Conservation (phyloP, 2,113 vertebrate species). For the Brienomyrus brachyistius region DNA sequence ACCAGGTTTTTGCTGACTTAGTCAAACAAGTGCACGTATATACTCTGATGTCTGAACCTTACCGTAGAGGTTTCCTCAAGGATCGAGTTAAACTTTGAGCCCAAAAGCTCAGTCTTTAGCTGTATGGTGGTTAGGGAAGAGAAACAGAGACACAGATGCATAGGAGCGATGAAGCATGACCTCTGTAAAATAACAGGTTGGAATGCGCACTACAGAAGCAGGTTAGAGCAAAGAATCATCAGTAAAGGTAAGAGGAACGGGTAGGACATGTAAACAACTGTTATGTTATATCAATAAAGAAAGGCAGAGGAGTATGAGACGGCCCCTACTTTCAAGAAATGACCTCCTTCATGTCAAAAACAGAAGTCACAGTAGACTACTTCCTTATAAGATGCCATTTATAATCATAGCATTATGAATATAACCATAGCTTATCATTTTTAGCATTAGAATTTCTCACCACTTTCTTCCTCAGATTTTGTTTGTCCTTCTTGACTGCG, state of each 20-base stretch:
- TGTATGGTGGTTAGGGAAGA: slow-evolving; percentile 67
- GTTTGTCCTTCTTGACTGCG: slow-evolving; percentile 79
- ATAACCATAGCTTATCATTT: slow-evolving; percentile 35
- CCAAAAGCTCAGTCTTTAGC: slow-evolving; percentile 78
- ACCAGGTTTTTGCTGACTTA: neutral
- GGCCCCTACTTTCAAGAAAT: slow-evolving; percentile 5
- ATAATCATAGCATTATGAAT: neutral
- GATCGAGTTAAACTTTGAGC: slow-evolving; percentile 79
- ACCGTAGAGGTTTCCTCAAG: slow-evolving; percentile 71
- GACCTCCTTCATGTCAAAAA: neutral
- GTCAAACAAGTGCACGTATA: neutral
- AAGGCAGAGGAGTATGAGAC: neutral
- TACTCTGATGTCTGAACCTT: slow-evolving; percentile 47
- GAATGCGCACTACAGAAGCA: slow-evolving; percentile 38
- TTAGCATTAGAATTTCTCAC: slow-evolving; percentile 67
- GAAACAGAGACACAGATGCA: slow-evolving; percentile 67
- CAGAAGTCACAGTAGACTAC: neutral
- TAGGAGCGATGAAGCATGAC: slow-evolving; percentile 66
- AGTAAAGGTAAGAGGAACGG: neutral
- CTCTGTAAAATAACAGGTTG: slow-evolving; percentile 51
- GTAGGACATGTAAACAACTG: neutral
- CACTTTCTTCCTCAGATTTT: slow-evolving; percentile 84
- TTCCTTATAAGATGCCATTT: neutral
- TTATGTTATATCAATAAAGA: slow-evolving; percentile 8
- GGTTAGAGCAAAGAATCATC: slow-evolving; percentile 12